phyloP scores from a whole-genome alignment of 2,113 vertebrate species.

The Mesitornis unicolor region DNA sequence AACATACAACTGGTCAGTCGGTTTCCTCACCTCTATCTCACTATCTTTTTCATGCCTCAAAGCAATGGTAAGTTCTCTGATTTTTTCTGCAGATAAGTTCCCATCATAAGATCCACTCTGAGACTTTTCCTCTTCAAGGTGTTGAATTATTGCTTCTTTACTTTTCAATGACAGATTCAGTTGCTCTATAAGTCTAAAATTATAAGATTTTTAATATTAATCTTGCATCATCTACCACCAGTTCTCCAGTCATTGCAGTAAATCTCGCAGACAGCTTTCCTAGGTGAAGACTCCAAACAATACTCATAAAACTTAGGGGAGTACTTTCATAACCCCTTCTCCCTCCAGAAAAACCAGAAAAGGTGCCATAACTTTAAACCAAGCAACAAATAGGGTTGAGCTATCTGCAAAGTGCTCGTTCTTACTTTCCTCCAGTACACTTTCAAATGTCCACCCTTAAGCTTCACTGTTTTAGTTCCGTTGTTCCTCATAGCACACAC shows the following conservation, averaged over 20 bases:
- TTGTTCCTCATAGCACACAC: not conserved
- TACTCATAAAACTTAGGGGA: not conserved
- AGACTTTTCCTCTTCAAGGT: constrained; percentile 71
- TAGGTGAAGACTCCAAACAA: not conserved
- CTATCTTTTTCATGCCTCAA: constrained; percentile 72
- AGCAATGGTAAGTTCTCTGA: constrained; percentile 64
- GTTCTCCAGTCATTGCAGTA: not conserved
- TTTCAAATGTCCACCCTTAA: not conserved
- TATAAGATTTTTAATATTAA: constrained; percentile 63
- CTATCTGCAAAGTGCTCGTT: not conserved
- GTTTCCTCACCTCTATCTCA: constrained; percentile 79
- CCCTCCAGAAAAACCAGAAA: not conserved
- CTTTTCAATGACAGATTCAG: constrained; percentile 80
- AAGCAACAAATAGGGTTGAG: not conserved
- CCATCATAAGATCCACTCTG: constrained; percentile 54
- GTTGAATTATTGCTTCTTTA: constrained; percentile 82
- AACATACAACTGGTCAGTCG: not conserved
- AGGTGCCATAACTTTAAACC: not conserved
- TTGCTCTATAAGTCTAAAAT: constrained; percentile 83
- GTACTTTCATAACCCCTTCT: not conserved
- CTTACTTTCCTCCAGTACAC: not conserved
- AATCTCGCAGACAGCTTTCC: not conserved
- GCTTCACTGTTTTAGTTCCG: not conserved
- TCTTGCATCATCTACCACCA: constrained; percentile 32
- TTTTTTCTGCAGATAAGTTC: constrained; percentile 48